Base-by-base conservation (phyloP, 2,888 invertebrate genomes). In the Torymus texanus region DNA sequence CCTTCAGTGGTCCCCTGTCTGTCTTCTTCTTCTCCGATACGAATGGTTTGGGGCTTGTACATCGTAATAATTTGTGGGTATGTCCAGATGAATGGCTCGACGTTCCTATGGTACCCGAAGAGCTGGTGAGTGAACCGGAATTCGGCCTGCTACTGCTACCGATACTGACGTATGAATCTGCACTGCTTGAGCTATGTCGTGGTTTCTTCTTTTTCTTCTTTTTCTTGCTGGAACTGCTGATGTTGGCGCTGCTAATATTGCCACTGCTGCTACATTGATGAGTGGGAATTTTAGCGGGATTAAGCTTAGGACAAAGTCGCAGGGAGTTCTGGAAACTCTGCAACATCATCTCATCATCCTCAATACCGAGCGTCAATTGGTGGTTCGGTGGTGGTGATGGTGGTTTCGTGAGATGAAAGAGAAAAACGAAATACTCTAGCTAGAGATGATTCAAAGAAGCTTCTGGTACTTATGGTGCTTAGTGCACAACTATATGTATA, bases 1-100 rank as follows among this genome's bases (percentile, higher is more conserved):
- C 91, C 61, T 90, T 88, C 11, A 90, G 84, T 2, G 88, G 86
- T 1, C 89, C 87, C 1, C 88, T 85, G 65, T 89, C 87, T n/a
- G 63, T 79, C 78, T 85, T 91, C 55, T 88, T 89, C 80, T 90
- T 90, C 18, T 88, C 87, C 13, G n/a, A 4, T 4, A 11, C n/a
- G 29, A 8, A 41, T 12, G n/a, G 16, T 61, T 51, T 11, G 76
- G 53, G 2, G 79, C 86, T 85, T n/a, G 85, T 85, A 10, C 18
- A 82, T 68, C 59, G 86, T 86, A 71, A 81, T 80, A 75, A 84
- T 29, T 24, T 21, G 1, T 84, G 85, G 0, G 88, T 88, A 41
- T 41, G 41, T 41, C 85, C 85, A 2, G 85, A 87, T 8, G 88
- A 89, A 50, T 83, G 84, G 59, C 84, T 83, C 0, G 81, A 81